These are phyloP conservation scores for Papilio demoleus DNA, from an alignment of 2,888 invertebrate species.

Conservation along the genomic window DNA sequence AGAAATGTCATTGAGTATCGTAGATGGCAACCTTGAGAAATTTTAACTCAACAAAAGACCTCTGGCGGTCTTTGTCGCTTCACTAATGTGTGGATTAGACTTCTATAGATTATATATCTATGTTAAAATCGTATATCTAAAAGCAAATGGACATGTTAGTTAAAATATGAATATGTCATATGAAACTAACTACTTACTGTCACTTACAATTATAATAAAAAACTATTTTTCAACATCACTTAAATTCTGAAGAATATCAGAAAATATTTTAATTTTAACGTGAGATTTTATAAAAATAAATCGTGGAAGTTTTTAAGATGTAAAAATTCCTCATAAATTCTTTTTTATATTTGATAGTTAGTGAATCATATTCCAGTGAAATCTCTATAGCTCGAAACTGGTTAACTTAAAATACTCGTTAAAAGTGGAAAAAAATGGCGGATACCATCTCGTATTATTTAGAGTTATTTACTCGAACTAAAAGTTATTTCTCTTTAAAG, in stretches of 20 bases:
- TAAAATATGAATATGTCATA: conserved; percentile 27
- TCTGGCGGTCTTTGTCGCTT: not conserved
- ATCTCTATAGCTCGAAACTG: too few relatives aligned
- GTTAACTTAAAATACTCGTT: too few relatives aligned
- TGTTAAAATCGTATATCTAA: conserved; percentile 51
- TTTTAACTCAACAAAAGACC: not conserved
- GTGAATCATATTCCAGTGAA: too few relatives aligned
- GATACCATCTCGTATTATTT: too few relatives aligned
- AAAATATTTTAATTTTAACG: conserved; percentile 28
- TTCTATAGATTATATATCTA: not conserved
- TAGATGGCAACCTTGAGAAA: not conserved
- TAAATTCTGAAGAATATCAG: conserved; percentile 26
- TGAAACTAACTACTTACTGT: conserved; percentile 40
- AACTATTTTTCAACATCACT: conserved; percentile 34
- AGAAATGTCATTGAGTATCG: not conserved
- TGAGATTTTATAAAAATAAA: conserved; percentile 11
- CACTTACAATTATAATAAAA: conserved; percentile 53
- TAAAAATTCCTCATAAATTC: too few relatives aligned
- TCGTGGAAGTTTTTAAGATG: too few relatives aligned
- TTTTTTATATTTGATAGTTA: too few relatives aligned
- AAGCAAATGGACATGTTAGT: conserved; percentile 50
- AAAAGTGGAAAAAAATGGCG: conserved; percentile 1
- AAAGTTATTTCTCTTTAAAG: too few relatives aligned
- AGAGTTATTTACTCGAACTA: too few relatives aligned
- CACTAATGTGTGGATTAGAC: not conserved